Base-by-base conservation (phyloP, 2,113 vertebrate species). In the Pipra filicauda region DNA sequence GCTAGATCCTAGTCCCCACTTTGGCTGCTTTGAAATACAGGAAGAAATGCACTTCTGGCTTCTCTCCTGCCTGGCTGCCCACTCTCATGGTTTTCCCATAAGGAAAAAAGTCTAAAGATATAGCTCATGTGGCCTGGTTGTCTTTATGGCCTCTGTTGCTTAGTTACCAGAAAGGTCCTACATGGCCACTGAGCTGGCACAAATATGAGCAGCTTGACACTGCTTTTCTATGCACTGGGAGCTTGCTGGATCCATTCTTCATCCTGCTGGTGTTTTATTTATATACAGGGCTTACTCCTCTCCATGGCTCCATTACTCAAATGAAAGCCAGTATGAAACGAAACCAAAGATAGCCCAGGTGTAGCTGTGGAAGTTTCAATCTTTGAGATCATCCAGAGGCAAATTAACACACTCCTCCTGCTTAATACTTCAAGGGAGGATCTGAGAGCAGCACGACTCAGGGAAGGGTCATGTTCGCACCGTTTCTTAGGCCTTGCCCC, bases 161-260 rank as follows among this genome's bases (percentile, higher is more conserved):
- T 93, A 95, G 95, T 77, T 96, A 96, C 92, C 73, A 78, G 52
- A 64, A 88, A 95, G 89, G 80, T 70, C 89, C 80, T 91, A 64
- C 35, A 26, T 35, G 54, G 79, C 75, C 84, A 86, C 82, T 70
- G 91, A 93, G 75, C 69, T 77, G 79, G 72, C 69, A 90, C 92
- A 92, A 74, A 86, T 59, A 77, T 9, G 54, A 94, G 75, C 92
- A 90, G 82, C 59, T 79, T 80, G 89, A 90, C 30, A 21, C 43
- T 71, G 57, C 13, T 93, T 88, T 94, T 64, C 88, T 77, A 77
- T 75, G 61, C 64, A 67, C 67, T 31, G 44, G 30, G 28, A 59
- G 37, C 35, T 69, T 78, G 59, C 35, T 74, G 79, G 51, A 88
- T 71, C 64, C 73, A 61, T 84, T 86, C 92, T 77, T 96, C 67